A percentile compares a stretch with the other conserved stretches of the same genome.
These are phyloP conservation scores for Cosmopolites sordidus DNA, from an alignment of 2,888 invertebrate genomes.

Conservation along the genomic window DNA sequence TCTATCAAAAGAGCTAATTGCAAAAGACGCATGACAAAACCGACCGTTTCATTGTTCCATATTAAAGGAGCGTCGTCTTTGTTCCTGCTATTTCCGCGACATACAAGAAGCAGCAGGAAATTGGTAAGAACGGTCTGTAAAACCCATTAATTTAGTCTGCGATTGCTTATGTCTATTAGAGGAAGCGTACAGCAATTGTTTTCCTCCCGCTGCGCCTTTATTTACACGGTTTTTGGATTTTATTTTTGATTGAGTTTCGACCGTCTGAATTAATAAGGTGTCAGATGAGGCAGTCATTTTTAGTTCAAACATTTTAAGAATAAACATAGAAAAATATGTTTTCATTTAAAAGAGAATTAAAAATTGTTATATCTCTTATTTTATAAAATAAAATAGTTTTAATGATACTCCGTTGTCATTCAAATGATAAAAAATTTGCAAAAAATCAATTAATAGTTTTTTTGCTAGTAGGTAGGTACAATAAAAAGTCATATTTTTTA, in stretches of 20 bases:
- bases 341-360: too few species aligned
- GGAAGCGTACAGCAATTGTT: not conserved
- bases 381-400: too few species aligned
- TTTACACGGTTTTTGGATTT: conserved; percentile 7
- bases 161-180: conserved; percentile 9
- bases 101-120: conserved; percentile 2
- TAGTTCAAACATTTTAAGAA: too few species aligned
- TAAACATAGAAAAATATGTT: too few species aligned
- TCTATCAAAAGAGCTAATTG: not conserved
- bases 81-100: not conserved
- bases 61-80: not conserved
- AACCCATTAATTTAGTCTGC: conserved; percentile 7
- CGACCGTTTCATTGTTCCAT: not conserved
- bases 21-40: not conserved
- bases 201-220: conserved; percentile 2
- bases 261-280: not conserved
- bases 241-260: not conserved
- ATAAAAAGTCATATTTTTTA: too few species aligned
- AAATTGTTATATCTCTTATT: too few species aligned
- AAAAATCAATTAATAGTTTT: too few species aligned
- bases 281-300: too few species aligned
- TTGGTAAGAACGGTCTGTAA: conserved; percentile 2
- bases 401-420: too few species aligned
- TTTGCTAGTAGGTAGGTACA: too few species aligned
- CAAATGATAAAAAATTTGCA: too few species aligned